phyloP scores from a whole-genome alignment of 2,113 vertebrate genomes.

The Riparia riparia region DNA sequence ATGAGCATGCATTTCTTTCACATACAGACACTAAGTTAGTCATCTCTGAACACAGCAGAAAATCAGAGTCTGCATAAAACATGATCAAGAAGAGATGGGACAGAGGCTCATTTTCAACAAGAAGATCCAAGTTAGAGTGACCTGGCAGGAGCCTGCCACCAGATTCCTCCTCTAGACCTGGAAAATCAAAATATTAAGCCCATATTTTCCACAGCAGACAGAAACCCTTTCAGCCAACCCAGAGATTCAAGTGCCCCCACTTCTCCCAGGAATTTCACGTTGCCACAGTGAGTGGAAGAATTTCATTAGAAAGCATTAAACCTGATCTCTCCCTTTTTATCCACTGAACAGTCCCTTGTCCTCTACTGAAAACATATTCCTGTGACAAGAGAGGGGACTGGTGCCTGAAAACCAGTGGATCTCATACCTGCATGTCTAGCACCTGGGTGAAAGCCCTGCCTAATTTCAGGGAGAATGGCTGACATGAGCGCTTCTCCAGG shows the following conservation, averaged over 20 bases:
- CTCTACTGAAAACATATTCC: not conserved
- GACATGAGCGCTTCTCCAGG: not conserved
- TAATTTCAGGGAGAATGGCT: not conserved
- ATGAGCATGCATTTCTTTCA: not conserved
- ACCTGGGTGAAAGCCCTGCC: not conserved
- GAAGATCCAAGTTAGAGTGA: not conserved
- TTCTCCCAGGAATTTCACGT: not conserved
- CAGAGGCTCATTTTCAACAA: not conserved
- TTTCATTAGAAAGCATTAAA: not conserved
- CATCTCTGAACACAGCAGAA: not conserved
- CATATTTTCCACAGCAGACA: not conserved
- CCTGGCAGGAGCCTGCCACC: not conserved
- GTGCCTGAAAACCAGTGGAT: not conserved
- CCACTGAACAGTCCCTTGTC: not conserved
- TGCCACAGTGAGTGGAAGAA: not conserved
- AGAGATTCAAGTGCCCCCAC: not conserved
- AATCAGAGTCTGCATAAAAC: not conserved
- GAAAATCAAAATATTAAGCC: not conserved
- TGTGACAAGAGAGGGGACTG: not conserved
- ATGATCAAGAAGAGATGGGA: not conserved
- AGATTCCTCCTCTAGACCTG: not conserved
- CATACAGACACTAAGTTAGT: fast-evolving
- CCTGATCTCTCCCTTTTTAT: not conserved
- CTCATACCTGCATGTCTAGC: not conserved
- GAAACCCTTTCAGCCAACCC: not conserved